These are phyloP conservation scores for Columbina picui DNA, from an alignment of 2,113 vertebrate species.

Conservation along the genomic window DNA sequence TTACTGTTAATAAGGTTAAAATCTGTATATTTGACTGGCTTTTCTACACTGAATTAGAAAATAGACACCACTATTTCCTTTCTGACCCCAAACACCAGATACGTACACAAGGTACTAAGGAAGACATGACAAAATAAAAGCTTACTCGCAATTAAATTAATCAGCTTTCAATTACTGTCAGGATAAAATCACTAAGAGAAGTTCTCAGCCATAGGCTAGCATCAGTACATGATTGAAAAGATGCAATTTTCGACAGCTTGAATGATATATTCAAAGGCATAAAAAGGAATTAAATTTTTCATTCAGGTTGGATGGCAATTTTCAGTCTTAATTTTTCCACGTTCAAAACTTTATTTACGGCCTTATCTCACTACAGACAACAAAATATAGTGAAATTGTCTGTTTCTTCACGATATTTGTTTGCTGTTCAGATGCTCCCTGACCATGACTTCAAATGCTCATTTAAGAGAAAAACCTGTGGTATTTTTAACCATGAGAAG, in stretches of 20 bases:
- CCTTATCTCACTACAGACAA: background rate
- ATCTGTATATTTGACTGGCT: conserved; percentile 22
- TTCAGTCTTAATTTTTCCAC: background rate
- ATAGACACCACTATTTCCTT: conserved; percentile 38
- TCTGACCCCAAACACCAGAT: conserved; percentile 28
- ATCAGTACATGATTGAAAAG: background rate
- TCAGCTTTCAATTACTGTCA: conserved; percentile 59
- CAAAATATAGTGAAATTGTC: background rate
- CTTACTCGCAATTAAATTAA: conserved; percentile 63
- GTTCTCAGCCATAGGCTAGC: background rate
- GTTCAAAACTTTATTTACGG: background rate
- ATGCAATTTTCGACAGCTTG: background rate
- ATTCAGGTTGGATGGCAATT: background rate
- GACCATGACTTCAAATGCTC: background rate
- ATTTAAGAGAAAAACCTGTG: background rate
- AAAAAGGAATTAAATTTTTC: conserved; percentile 3
- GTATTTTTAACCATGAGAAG: background rate
- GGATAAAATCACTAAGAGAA: conserved; percentile 31
- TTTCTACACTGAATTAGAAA: conserved; percentile 50
- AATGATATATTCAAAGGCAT: background rate
- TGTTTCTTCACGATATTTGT: background rate
- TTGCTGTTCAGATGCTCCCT: background rate
- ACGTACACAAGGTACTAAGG: background rate
- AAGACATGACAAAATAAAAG: conserved; percentile 32
- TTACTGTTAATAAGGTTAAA: conserved; percentile 60